phyloP scores from a whole-genome alignment of 2,113 vertebrate genomes.

The Chlorocebus sabaeus region DNA sequence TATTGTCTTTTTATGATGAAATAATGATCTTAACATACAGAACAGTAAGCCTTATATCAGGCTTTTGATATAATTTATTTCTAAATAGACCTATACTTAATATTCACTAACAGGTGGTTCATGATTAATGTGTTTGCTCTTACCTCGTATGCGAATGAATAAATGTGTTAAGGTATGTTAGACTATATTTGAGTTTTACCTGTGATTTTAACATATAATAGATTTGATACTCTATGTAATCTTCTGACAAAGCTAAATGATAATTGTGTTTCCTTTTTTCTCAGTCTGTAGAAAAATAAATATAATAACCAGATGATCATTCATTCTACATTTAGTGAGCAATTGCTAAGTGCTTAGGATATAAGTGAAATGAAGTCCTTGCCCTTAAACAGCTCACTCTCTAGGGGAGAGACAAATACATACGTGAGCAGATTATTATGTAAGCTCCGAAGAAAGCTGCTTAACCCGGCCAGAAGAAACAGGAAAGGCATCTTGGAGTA shows the following conservation, averaged over 20 bases:
- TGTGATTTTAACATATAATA: background rate
- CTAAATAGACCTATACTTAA: background rate
- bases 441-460: background rate
- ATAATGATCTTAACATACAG: background rate
- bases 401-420: background rate
- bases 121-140: background rate
- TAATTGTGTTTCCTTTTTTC: background rate
- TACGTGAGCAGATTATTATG: background rate
- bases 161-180: background rate
- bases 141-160: background rate
- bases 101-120: background rate
- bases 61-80: slow-evolving; percentile 13
- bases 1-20: background rate
- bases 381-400: background rate
- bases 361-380: background rate
- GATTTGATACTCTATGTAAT: background rate
- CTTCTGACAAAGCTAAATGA: background rate
- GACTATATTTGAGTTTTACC: background rate
- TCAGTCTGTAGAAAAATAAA: background rate
- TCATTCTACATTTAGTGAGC: background rate
- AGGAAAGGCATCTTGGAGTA: background rate
- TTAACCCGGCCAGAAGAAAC: too few species aligned
- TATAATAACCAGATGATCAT: background rate
- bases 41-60: background rate
- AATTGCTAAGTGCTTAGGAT: background rate